phyloP scores from a whole-genome alignment of 2,797 vertebrate species.

The Leucoraja ocellata region DNA sequence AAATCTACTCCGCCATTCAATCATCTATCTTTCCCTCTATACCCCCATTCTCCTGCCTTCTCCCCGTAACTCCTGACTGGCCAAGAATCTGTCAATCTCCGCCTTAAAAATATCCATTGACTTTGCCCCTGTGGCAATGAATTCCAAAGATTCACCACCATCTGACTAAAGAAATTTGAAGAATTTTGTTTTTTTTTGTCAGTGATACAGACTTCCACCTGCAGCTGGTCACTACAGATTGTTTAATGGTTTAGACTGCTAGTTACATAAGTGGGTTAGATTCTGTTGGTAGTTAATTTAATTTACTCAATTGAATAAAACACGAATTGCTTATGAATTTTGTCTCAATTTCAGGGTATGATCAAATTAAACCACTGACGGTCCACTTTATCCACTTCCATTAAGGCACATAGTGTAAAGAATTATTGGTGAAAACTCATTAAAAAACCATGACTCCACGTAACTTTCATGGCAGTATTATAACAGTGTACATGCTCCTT shows the following conservation, averaged over 20 bases:
- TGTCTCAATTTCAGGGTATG: neutral
- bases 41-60: too few species aligned
- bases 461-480: neutral
- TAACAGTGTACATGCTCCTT: neutral
- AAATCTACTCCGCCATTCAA: too few species aligned
- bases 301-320: neutral
- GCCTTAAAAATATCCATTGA: too few species aligned
- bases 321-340: neutral
- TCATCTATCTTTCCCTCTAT: too few species aligned
- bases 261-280: neutral
- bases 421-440: neutral
- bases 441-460: neutral
- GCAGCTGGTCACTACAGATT: neutral
- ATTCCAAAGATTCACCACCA: too few species aligned
- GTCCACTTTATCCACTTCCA: neutral
- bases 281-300: neutral
- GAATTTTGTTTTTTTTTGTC: neutral
- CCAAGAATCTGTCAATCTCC: too few species aligned
- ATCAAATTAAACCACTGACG: slow-evolving; percentile 1
- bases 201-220: neutral
- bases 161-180: neutral
- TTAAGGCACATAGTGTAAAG: neutral
- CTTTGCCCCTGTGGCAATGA: too few species aligned
- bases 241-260: neutral
- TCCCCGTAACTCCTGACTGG: too few species aligned